Percentiles rank a stretch among this genome's conserved stretches.
Conservation (phyloP, 2,797 vertebrate species). For the Aselliscus stoliczkanus region DNA sequence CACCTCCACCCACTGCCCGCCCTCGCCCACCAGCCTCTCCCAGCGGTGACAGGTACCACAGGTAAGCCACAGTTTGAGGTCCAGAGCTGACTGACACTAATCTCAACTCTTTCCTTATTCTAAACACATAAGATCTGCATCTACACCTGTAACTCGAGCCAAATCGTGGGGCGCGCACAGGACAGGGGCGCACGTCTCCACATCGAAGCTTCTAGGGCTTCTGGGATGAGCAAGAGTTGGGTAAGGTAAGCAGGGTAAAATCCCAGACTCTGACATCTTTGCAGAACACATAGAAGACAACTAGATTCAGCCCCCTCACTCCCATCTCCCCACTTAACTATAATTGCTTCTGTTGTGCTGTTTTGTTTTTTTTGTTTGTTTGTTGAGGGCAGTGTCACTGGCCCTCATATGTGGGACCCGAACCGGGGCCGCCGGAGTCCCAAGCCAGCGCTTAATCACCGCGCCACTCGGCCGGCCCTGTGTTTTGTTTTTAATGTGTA, state of each 20-base stretch:
- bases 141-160: fast-evolving
- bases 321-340: neutral
- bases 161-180: fast-evolving
- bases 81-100: fast-evolving
- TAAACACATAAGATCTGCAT: fast-evolving
- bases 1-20: neutral
- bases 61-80: neutral
- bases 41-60: no score
- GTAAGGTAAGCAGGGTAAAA: neutral
- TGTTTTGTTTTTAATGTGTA: neutral
- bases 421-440: no score
- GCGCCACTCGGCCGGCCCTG: no score
- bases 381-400: no score
- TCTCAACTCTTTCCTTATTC: neutral
- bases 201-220: neutral
- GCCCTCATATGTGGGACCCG: no score
- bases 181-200: neutral
- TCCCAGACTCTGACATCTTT: neutral
- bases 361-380: no score
- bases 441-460: no score
- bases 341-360: neutral
- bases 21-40: neutral
- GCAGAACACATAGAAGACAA: neutral
- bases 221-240: neutral
- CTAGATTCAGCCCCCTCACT: neutral